A percentile compares a stretch with the other conserved stretches of the same genome.
phyloP scores from a whole-genome alignment of 2,113 vertebrate species.

The chimpanzee (Pan troglodytes) region NHGRI_mPanTro3-v2.1_pri NC_072403.2:32643001-32643500 shows the following conservation, averaged over 20 bases:
- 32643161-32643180: too few relatives aligned
- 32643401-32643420: background rate
- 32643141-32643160: background rate
- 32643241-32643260: too few relatives aligned
- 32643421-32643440: background rate
- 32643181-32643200: too few relatives aligned
- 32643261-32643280: too few relatives aligned
- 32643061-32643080: background rate
- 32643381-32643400: background rate
- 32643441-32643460: background rate
- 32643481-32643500: background rate
- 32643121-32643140: background rate
- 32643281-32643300: background rate
- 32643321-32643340: background rate
- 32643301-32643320: background rate
- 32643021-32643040: background rate
- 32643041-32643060: background rate
- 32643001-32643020: background rate
- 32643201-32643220: background rate
- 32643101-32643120: background rate
- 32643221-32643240: background rate
- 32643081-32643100: background rate
- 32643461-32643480: background rate
- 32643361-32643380: background rate
- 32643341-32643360: background rate